Percentiles rank a stretch among this genome's conserved stretches.
Conservation (phyloP, 2,113 vertebrate genomes). For the Heterotilapia buettikoferi region DNA sequence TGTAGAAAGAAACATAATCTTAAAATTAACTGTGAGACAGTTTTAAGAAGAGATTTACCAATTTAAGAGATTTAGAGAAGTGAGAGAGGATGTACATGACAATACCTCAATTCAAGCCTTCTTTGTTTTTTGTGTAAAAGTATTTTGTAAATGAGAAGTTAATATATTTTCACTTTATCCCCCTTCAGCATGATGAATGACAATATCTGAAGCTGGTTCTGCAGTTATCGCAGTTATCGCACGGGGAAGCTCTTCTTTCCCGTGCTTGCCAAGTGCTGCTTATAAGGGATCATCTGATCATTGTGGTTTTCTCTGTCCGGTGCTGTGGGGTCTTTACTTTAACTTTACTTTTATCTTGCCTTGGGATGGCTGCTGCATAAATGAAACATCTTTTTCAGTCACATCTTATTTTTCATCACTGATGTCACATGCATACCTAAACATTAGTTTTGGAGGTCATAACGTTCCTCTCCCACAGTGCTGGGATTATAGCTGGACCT, state of each 20-base stretch:
- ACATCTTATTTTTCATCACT: neutral
- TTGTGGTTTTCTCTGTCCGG: neutral
- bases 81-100: neutral
- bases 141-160: accelerated
- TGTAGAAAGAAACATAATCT: neutral
- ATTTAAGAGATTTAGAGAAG: neutral
- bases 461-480: neutral
- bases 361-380: neutral
- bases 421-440: neutral
- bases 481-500: neutral
- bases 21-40: neutral
- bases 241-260: neutral
- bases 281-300: neutral
- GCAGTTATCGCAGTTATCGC: neutral
- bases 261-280: neutral
- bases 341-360: neutral
- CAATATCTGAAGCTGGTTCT: neutral
- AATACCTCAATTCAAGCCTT: too few relatives aligned
- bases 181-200: neutral
- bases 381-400: neutral
- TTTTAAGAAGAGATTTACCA: neutral
- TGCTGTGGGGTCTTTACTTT: neutral
- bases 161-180: neutral
- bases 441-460: neutral
- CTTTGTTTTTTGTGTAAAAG: too few relatives aligned